Evolutionary conservation across 1,140 invertebrate species (phyloP), one percentile per base, ranked within the genome.

Genomic region (Drosophila azteca): DNA sequence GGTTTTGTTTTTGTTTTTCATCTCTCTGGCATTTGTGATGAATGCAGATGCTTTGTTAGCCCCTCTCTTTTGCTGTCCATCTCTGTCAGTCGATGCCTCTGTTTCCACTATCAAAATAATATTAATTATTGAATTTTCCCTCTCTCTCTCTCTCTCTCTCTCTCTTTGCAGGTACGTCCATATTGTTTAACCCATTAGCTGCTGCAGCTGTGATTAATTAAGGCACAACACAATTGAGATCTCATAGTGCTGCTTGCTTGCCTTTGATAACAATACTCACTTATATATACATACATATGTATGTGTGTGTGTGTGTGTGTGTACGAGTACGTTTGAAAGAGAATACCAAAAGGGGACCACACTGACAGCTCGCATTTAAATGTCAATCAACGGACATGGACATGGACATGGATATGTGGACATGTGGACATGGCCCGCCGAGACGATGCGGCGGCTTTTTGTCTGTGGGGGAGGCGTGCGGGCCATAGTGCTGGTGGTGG

Each of bases 181-280:
- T 11, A 39, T 17, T 13, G 44, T 41, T 48, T 22, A 55, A 35
- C 50, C 64, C 64, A 66, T 52, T 65, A 51, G 46, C 22, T 24
- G 24, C 50, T 46, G 67, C 67, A 70, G 67, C 67, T 70, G 67
- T 58, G 67, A 57, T 70, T 70, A 70, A 70, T 70, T 70, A 70
- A 69, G 52, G 17, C 6, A 11, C 44, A 69, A 26, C 41, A 26
- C 41, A 22, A 52, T 29, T 22, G 51, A 17, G 11, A 48, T 31
- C 22, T 48, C 55, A 46, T 64, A 51, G 53, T 50, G 3, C 35
- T 31, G 15, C 3, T 20, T 20, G 17, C 17, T 20, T 50, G 20
- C 48, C 24, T 50, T 11, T 45, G 22, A 46, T 26, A 68, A 69
- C 66, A 69, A 69, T 68, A 65, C 64, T 13, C 46, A 13, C 11